Evolutionary conservation across 2,797 vertebrate species (phyloP).

Genomic region (Dicrostonyx torquatus): DNA sequence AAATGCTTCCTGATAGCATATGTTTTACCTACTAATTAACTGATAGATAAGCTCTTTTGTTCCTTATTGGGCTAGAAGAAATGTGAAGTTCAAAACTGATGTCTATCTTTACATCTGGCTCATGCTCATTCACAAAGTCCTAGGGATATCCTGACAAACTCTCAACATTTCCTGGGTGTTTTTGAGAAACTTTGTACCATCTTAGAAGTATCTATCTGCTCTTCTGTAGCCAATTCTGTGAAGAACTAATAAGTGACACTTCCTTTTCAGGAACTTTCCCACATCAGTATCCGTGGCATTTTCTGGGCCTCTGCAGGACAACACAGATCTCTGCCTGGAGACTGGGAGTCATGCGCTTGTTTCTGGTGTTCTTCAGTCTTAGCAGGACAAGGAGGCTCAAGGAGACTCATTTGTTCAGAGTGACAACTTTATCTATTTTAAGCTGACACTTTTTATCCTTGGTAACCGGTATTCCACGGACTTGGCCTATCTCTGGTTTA

Average conservation of each 20-base stretch:
- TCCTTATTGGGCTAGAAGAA: neutral
- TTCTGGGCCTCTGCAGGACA: neutral
- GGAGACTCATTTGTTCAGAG: neutral
- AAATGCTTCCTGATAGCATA: slow-evolving; percentile 44
- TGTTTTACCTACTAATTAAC: slow-evolving; percentile 61
- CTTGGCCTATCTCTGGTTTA: neutral
- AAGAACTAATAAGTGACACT: neutral
- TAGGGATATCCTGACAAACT: neutral
- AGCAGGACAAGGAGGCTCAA: neutral
- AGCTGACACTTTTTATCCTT: neutral
- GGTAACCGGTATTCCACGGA: neutral
- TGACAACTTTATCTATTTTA: neutral
- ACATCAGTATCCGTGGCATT: neutral
- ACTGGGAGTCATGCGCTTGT: neutral
- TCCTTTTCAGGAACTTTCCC: neutral
- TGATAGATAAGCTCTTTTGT: slow-evolving; percentile 43
- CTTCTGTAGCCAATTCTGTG: neutral
- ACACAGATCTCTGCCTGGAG: neutral
- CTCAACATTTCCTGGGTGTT: neutral
- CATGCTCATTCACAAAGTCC: neutral
- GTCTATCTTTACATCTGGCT: neutral
- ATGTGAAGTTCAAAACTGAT: neutral
- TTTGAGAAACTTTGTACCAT: neutral
- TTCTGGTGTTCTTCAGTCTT: neutral
- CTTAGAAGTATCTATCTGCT: neutral